These are phyloP conservation scores for Agapornis canus DNA, from an alignment of 2,797 vertebrate species.

Conservation along the genomic window DNA sequence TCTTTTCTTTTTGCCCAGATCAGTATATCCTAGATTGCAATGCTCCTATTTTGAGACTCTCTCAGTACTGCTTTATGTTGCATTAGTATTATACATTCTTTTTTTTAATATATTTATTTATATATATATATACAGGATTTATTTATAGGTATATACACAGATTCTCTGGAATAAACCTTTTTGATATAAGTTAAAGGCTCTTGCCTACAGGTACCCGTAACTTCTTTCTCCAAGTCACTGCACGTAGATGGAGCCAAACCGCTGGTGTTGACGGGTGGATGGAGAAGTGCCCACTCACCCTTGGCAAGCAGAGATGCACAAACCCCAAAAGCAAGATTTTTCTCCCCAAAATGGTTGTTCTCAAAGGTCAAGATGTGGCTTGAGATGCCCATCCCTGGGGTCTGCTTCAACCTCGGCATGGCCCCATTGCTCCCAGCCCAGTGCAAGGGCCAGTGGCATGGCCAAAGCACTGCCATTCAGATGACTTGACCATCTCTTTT, in stretches of 20 bases:
- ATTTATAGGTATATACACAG: conserved; percentile 90
- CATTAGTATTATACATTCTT: conserved; percentile 54
- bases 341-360: neutral
- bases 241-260: neutral
- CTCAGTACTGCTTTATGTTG: conserved; percentile 45
- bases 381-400: neutral
- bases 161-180: conserved; percentile 81
- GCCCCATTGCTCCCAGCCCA: neutral
- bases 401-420: neutral
- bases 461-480: neutral
- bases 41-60: conserved; percentile 72
- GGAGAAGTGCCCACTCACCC: neutral
- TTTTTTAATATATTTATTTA: conserved; percentile 62
- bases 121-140: conserved; percentile 74
- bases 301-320: neutral
- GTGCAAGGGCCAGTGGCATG: neutral
- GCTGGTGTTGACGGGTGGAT: neutral
- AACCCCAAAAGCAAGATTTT: neutral
- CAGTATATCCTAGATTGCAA: conserved; percentile 88
- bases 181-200: conserved; percentile 79
- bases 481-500: neutral
- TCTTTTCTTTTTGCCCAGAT: conserved; percentile 81
- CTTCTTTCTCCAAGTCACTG: conserved; percentile 62
- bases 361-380: neutral
- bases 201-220: conserved; percentile 81